Base-by-base conservation (phyloP, 2,797 vertebrate species). In the Liparis tanakae region DNA sequence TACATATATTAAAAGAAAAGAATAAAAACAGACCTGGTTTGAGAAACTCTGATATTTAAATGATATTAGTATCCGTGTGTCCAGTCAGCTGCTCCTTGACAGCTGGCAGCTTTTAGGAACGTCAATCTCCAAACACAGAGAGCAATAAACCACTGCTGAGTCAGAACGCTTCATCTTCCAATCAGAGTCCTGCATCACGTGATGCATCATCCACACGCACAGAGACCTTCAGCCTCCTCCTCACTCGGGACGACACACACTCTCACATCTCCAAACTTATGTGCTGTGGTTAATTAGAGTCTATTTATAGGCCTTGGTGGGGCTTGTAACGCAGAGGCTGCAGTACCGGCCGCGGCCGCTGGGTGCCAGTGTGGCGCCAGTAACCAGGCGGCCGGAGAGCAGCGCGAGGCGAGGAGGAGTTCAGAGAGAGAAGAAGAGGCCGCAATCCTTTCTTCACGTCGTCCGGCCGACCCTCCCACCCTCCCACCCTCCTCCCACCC, bases 301-400 rank as follows among this genome's bases (percentile, higher is more conserved):
- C 77, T 85, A 86, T 87, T 89, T 87, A 82, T 88, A 84, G 87
- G 77, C 59, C 4, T 14, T 48, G 39, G 17, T 10, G 68, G 18
- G 43, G 15, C 1, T 17, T 22, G 36, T 55, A 33, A n/a, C 0
- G 4, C 20, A 14, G 55, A 22, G 5, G 36, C n/a, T 83, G 90
- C 81, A 88, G 67, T 92, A 72, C 86, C 56, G 0, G 0, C 4
- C 0, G 1, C 1, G 1, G 62, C 87, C 93, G 85, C 89, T 92
- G 85, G 94, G 74, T 93, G 94, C 66, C 94, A 94, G 92, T 94
- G 85, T 94, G 89, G 89, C 81, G 89, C 88, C 88, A 89, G 85
- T 81, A 88, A 91, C 80, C 48, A 33, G 14, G 20, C 4, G 74
- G 8, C 5, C 15, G 22, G n/a, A 51, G 53, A 67, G 43, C 41